Evolutionary conservation across 92 coral and sea anemone species (phyloP).

Genomic region (Umimayanthus kanabou): DNA sequence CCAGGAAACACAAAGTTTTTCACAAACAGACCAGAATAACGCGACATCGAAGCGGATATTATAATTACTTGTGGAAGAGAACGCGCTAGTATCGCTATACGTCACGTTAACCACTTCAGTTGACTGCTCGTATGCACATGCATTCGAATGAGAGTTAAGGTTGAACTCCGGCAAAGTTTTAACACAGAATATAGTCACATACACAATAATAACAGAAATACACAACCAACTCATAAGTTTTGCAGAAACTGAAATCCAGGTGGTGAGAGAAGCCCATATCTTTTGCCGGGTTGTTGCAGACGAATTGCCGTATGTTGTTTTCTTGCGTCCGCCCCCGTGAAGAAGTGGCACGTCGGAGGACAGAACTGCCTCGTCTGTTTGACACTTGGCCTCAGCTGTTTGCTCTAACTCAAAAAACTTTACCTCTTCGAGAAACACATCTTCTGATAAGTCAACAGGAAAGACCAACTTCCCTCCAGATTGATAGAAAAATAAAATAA

Average conservation of each 20-base stretch:
- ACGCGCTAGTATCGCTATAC: neutral
- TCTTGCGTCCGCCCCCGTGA: neutral
- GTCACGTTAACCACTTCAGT: neutral
- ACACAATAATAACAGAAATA: conserved; percentile 3
- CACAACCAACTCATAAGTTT: conserved; percentile 35
- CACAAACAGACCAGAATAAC: conserved; percentile 61
- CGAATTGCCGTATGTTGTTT: neutral
- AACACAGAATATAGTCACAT: conserved; percentile 20
- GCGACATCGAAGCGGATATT: conserved; percentile 2
- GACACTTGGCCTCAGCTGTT: conserved; percentile 41
- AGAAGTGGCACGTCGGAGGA: conserved; percentile 2
- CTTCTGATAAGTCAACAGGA: conserved; percentile 60
- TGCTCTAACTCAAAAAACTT: conserved; percentile 57
- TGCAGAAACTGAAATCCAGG: conserved; percentile 18
- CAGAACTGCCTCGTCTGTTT: conserved; percentile 8
- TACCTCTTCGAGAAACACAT: conserved; percentile 53
- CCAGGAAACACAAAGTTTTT: conserved; percentile 56
- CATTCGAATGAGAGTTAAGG: neutral
- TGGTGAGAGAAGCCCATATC: conserved; percentile 27
- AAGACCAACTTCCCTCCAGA: conserved; percentile 58
- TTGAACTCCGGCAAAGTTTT: conserved; percentile 28
- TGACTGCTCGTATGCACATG: conserved; percentile 15
- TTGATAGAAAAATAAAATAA: conserved; percentile 61
- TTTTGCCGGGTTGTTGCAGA: neutral
- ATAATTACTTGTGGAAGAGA: neutral